These are phyloP conservation scores for Octodonta nipae DNA, from an alignment of 2,888 invertebrate species.

Conservation along the genomic window DNA sequence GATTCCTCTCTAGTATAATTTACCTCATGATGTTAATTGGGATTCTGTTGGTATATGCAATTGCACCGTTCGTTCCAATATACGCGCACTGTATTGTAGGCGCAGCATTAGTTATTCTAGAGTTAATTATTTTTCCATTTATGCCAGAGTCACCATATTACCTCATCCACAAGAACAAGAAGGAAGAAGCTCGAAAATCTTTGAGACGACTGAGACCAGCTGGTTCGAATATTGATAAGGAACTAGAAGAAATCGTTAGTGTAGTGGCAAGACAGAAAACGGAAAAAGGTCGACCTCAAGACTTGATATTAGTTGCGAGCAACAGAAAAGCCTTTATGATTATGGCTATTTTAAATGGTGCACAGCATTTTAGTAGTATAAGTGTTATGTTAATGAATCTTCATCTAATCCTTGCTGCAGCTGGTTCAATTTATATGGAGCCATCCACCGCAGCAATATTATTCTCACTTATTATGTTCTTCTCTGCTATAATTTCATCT, in stretches of 20 bases:
- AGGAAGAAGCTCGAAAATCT: slow-evolving; percentile 26
- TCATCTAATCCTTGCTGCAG: slow-evolving; percentile 29
- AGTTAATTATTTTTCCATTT: slow-evolving; percentile 26
- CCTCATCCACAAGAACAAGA: slow-evolving; percentile 27
- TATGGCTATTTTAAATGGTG: slow-evolving; percentile 30
- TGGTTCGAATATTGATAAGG: slow-evolving; percentile 26
- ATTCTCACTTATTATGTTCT: slow-evolving; percentile 30
- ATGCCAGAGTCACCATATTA: slow-evolving; percentile 32
- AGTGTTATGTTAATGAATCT: slow-evolving; percentile 34
- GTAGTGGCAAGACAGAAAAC: slow-evolving; percentile 30
- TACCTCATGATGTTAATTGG: slow-evolving; percentile 33
- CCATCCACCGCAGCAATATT: slow-evolving; percentile 28
- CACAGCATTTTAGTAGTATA: slow-evolving; percentile 34
- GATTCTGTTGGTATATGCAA: slow-evolving; percentile 30
- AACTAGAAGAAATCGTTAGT: slow-evolving; percentile 28
- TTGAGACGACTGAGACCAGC: slow-evolving; percentile 22
- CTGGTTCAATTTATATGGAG: slow-evolving; percentile 26
- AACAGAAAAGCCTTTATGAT: slow-evolving; percentile 32
- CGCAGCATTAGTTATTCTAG: slow-evolving; percentile 24
- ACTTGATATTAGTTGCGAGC: slow-evolving; percentile 28
- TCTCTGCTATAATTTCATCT: slow-evolving; percentile 27
- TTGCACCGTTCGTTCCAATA: slow-evolving; percentile 24
- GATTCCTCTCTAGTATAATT: slow-evolving; percentile 31
- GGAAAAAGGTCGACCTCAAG: slow-evolving; percentile 30
- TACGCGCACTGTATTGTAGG: slow-evolving; percentile 22